Percentiles rank a stretch among this genome's conserved stretches.
Conservation (phyloP, 2,113 vertebrate species). For the Alethe castanea region DNA sequence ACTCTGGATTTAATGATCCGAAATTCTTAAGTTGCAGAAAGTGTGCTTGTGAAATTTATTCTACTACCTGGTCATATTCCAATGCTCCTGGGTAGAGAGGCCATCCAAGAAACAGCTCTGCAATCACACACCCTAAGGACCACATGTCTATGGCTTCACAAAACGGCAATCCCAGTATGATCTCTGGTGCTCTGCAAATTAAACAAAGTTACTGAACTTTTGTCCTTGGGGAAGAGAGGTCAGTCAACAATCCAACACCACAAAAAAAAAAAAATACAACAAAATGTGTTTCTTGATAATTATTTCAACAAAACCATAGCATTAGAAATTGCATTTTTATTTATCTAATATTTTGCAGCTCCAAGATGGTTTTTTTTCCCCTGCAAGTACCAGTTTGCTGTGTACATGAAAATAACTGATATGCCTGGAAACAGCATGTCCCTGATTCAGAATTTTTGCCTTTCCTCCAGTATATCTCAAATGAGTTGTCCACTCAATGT, state of each 20-base stretch:
- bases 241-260: conserved; percentile 24
- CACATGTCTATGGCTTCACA: conserved; percentile 99
- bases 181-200: conserved; percentile 94
- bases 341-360: background rate
- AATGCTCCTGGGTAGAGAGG: conserved; percentile 97
- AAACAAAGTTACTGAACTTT: conserved; percentile 34
- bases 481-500: background rate
- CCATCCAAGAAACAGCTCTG: conserved; percentile 98
- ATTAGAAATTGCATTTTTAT: background rate
- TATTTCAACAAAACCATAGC: background rate
- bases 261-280: background rate
- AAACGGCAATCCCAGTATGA: conserved; percentile 99
- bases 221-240: background rate
- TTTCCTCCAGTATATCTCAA: background rate
- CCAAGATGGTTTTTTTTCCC: background rate
- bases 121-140: conserved; percentile 98
- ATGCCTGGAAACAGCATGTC: background rate
- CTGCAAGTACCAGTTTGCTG: background rate
- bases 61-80: conserved; percentile 97
- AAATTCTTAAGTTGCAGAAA: background rate
- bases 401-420: background rate
- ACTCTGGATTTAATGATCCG: background rate
- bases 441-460: background rate
- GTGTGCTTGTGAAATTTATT: background rate
- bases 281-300: background rate